A percentile compares a stretch with the other conserved stretches of the same genome.
These are phyloP conservation scores for Clostera curtula DNA, from an alignment of 2,888 invertebrate species.

Conservation along the genomic window DNA sequence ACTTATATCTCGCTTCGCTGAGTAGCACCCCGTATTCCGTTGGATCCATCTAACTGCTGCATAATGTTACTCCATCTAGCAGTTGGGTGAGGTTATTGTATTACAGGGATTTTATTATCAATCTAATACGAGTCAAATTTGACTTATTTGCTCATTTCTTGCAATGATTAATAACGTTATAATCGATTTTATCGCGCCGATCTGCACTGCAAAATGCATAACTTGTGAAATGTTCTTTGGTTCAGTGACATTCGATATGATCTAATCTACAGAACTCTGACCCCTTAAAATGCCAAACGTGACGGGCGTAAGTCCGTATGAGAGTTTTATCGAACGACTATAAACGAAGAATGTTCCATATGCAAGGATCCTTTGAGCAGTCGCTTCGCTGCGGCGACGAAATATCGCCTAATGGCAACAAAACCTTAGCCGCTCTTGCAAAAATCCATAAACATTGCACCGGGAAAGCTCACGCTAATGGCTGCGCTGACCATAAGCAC, in stretches of 20 bases:
- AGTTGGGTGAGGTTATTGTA: too few species aligned
- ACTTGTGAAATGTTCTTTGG: slow-evolving; percentile 46
- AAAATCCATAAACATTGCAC: slow-evolving; percentile 83
- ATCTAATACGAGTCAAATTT: too few species aligned
- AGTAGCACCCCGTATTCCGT: too few species aligned
- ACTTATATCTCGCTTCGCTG: too few species aligned
- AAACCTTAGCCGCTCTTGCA: slow-evolving; percentile 68
- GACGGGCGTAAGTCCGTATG: slow-evolving; percentile 34
- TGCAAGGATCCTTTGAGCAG: slow-evolving; percentile 75
- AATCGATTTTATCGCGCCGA: slow-evolving; percentile 41
- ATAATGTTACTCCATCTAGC: too few species aligned
- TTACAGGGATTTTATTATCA: too few species aligned
- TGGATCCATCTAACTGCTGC: too few species aligned
- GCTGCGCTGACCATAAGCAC: slow-evolving; percentile 73
- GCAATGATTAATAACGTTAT: slow-evolving; percentile 25
- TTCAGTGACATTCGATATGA: slow-evolving; percentile 54
- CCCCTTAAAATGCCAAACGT: slow-evolving; percentile 51
- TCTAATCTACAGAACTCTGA: slow-evolving; percentile 44
- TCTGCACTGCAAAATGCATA: slow-evolving; percentile 45
- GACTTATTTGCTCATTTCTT: too few species aligned
- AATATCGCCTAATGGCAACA: slow-evolving; percentile 60
- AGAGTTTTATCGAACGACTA: slow-evolving; percentile 32
- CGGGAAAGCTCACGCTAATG: slow-evolving; percentile 85
- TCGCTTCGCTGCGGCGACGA: slow-evolving; percentile 73
- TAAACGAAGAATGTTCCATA: slow-evolving; percentile 64